These are phyloP conservation scores for Unio pictorum DNA, from an alignment of 2,888 invertebrate genomes.

Conservation along the genomic window DNA sequence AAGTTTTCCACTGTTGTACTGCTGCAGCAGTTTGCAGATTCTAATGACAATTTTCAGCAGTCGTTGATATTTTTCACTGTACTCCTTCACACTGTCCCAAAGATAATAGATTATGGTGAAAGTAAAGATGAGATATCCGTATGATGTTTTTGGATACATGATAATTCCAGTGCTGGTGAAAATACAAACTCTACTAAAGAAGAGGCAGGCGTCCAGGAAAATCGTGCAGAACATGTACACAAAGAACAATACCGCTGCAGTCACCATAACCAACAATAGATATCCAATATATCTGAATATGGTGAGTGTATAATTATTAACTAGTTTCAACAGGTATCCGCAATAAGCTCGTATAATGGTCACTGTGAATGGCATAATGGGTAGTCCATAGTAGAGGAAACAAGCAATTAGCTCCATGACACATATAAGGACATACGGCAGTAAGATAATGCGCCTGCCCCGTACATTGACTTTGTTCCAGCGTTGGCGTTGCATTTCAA, in stretches of 20 bases:
- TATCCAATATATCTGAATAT: neutral
- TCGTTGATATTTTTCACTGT: slow-evolving; percentile 14
- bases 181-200: slow-evolving; percentile 25
- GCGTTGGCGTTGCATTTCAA: slow-evolving; percentile 13
- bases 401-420: slow-evolving; percentile 19
- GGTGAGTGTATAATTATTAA: neutral
- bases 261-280: neutral
- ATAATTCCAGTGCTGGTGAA: slow-evolving; percentile 41
- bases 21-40: slow-evolving; percentile 12
- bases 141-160: slow-evolving; percentile 29
- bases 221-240: slow-evolving; percentile 38
- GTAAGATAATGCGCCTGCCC: slow-evolving; percentile 3
- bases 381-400: slow-evolving; percentile 25
- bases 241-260: slow-evolving; percentile 8
- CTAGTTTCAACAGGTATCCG: neutral
- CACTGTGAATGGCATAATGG: slow-evolving; percentile 19
- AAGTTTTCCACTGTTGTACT: slow-evolving; percentile 3
- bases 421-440: slow-evolving; percentile 19
- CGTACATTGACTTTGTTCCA: slow-evolving; percentile 1
- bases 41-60: slow-evolving; percentile 17
- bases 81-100: slow-evolving; percentile 23
- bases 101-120: slow-evolving; percentile 34
- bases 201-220: slow-evolving; percentile 34
- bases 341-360: slow-evolving; percentile 23
- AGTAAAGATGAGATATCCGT: slow-evolving; percentile 34